phyloP scores from a whole-genome alignment of 2,113 vertebrate genomes.

The Thryonomys swinderianus region DNA sequence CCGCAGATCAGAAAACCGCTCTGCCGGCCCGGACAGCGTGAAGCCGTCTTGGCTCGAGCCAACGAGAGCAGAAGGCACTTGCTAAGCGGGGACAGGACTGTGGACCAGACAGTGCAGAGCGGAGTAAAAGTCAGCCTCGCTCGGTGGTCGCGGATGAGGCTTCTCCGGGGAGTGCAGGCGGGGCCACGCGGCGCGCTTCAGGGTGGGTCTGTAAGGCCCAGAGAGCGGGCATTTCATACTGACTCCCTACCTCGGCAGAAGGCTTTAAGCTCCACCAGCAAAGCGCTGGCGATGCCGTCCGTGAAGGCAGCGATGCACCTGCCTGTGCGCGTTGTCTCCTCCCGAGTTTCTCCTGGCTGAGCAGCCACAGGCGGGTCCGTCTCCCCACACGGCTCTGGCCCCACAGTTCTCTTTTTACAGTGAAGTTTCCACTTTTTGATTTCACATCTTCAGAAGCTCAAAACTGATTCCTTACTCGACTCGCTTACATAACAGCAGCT shows the following conservation, averaged over 20 bases:
- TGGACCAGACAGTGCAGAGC: constrained; percentile 63
- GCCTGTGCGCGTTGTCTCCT: neutral
- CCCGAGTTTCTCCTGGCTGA: constrained; percentile 45
- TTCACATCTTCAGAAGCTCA: constrained; percentile 24
- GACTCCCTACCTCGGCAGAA: constrained; percentile 41
- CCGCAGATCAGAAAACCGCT: constrained; percentile 54
- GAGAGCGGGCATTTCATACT: neutral
- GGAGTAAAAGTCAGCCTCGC: constrained; percentile 17
- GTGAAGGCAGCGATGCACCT: neutral
- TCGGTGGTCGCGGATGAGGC: neutral
- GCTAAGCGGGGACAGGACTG: neutral
- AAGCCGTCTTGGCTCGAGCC: neutral
- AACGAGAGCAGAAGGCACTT: constrained; percentile 49
- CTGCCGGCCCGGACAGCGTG: constrained; percentile 11
- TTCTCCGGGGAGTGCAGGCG: neutral
- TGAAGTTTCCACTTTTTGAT: constrained; percentile 34
- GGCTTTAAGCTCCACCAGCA: neutral
- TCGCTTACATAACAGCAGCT: neutral
- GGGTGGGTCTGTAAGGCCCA: too few relatives aligned
- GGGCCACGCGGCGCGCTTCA: too few relatives aligned
- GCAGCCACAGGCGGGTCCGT: constrained; percentile 2
- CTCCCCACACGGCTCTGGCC: too few relatives aligned
- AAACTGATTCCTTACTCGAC: neutral
- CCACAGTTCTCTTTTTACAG: constrained; percentile 22
- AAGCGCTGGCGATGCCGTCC: constrained; percentile 4